Conservation (phyloP, 2,888 invertebrate species). For the Eudemis profundana region DNA sequence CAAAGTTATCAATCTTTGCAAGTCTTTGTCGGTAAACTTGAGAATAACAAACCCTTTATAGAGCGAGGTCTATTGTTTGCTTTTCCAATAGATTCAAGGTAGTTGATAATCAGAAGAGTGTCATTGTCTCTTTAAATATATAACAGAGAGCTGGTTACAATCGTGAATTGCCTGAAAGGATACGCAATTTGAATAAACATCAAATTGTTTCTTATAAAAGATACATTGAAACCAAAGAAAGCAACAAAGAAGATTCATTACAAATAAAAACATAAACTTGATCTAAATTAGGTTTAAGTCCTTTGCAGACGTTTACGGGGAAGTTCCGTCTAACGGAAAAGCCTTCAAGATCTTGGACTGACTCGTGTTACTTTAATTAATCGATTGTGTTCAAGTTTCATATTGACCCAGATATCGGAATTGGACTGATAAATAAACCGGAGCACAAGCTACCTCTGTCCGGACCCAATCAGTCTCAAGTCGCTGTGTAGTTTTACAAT, state of each 20-base stretch:
- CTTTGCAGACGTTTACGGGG: neutral
- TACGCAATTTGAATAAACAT: neutral
- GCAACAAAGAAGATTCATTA: slow-evolving; percentile 10
- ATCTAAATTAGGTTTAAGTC: slow-evolving; percentile 13
- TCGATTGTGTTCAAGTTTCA: slow-evolving; percentile 30
- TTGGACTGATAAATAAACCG: slow-evolving; percentile 40
- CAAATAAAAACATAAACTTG: slow-evolving; percentile 15
- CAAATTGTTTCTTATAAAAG: neutral
- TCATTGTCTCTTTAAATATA: slow-evolving; percentile 5
- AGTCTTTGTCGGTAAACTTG: slow-evolving; percentile 29
- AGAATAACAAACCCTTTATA: slow-evolving; percentile 32
- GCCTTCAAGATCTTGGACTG: slow-evolving; percentile 1
- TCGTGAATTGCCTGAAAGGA: too few species aligned
- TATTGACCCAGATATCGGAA: slow-evolving; percentile 42
- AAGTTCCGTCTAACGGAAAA: neutral
- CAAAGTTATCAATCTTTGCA: slow-evolving; percentile 33
- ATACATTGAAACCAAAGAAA: slow-evolving; percentile 11
- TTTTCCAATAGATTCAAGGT: slow-evolving; percentile 35
- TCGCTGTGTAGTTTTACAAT: slow-evolving; percentile 35
- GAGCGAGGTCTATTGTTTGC: slow-evolving; percentile 34
- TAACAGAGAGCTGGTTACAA: slow-evolving; percentile 5
- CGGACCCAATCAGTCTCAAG: slow-evolving; percentile 38
- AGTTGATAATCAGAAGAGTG: slow-evolving; percentile 29
- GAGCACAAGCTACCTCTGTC: slow-evolving; percentile 36
- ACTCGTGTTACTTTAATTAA: slow-evolving; percentile 39